Conservation (phyloP, 2,888 invertebrate species). For the Meandrusa payeni region DNA sequence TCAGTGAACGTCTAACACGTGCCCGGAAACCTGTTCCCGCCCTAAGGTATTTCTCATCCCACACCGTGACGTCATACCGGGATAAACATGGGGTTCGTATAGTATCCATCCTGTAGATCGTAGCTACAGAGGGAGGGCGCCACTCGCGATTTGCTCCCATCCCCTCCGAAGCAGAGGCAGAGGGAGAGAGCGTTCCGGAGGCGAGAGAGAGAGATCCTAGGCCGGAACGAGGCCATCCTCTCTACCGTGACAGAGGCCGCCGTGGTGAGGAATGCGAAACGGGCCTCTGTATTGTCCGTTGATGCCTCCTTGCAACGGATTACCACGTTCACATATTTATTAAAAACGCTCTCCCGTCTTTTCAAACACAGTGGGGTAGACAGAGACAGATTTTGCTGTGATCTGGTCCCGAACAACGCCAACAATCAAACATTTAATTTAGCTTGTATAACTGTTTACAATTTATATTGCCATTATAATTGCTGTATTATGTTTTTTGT, state of each 20-base stretch:
- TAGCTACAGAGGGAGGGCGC: constrained; percentile 59
- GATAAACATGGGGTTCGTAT: constrained; percentile 57
- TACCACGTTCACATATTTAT: too few species aligned
- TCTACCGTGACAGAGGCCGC: constrained; percentile 50
- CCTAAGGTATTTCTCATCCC: constrained; percentile 17
- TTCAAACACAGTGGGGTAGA: too few species aligned
- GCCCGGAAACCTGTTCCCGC: neutral
- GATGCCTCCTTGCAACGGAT: constrained; percentile 52
- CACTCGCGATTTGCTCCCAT: constrained; percentile 50
- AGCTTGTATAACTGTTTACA: neutral
- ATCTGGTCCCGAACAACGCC: too few species aligned
- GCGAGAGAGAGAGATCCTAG: constrained; percentile 32
- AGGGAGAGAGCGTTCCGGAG: constrained; percentile 36
- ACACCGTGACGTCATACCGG: constrained; percentile 57
- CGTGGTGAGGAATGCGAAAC: constrained; percentile 56
- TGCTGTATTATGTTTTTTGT: too few species aligned
- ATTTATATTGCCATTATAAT: neutral
- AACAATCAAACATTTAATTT: neutral
- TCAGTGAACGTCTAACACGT: too few species aligned
- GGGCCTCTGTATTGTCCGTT: constrained; percentile 47
- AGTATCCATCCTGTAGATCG: constrained; percentile 56
- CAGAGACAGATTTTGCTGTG: too few species aligned
- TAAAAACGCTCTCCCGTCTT: too few species aligned
- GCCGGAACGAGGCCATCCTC: constrained; percentile 37
- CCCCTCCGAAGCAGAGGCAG: constrained; percentile 48